phyloP scores from a whole-genome alignment of 1,140 invertebrate species.

The Scylla paramamosain region DNA sequence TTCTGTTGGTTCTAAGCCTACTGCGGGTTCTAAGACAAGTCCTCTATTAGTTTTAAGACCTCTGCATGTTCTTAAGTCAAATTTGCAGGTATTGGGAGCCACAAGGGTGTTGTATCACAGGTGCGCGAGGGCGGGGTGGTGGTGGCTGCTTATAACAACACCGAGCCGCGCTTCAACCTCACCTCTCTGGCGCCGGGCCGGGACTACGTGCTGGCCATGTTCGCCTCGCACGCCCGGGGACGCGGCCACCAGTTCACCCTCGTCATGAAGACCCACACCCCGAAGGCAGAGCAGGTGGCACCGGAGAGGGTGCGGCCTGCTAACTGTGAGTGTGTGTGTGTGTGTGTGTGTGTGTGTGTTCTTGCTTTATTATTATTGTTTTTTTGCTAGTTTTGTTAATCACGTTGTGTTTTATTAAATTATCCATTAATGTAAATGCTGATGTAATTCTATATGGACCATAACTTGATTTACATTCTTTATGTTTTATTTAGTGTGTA shows the following conservation, averaged over 20 bases:
- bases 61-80: no score
- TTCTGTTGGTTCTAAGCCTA: no score
- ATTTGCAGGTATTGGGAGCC: background rate
- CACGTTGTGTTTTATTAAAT: no score
- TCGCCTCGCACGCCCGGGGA: conserved; percentile 41
- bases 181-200: conserved; percentile 50
- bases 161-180: conserved; percentile 53
- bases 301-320: conserved; percentile 59
- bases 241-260: conserved; percentile 37
- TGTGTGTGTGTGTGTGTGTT: conserved; percentile 54
- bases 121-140: conserved; percentile 44
- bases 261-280: conserved; percentile 56
- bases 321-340: conserved; percentile 39
- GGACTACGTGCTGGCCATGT: conserved; percentile 58
- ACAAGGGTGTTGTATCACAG: conserved; percentile 27
- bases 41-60: no score
- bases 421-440: no score
- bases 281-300: conserved; percentile 64
- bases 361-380: no score
- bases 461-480: no score
- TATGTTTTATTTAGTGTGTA: no score
- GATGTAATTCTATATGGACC: no score
- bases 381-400: no score
- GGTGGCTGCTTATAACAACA: conserved; percentile 53
- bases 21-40: no score